Conservation (phyloP, 1,140 invertebrate species). For the Uloborus diversus region DNA sequence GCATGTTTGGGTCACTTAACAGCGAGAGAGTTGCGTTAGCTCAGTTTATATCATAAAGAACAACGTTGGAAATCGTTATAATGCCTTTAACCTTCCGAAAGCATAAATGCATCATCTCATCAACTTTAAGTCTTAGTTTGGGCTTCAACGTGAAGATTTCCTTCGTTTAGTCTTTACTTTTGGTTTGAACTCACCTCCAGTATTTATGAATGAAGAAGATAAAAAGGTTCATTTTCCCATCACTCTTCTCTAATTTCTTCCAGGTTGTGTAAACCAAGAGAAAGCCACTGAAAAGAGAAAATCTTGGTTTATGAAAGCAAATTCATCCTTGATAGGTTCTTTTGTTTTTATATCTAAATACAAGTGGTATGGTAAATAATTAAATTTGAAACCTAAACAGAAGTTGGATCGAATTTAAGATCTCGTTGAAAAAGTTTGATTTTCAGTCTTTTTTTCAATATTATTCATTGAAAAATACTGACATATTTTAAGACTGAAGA, state of each 20-base stretch:
- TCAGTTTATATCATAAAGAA: no score
- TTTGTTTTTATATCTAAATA: neutral
- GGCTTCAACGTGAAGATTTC: no score
- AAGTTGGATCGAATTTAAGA: neutral
- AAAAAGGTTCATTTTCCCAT: slow-evolving; percentile 45
- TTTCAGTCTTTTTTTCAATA: neutral
- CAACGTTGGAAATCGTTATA: no score
- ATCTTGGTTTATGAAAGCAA: neutral
- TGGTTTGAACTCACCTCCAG: slow-evolving; percentile 58
- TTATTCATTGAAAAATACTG: neutral
- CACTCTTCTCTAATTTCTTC: slow-evolving; percentile 49
- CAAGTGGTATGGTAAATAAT: neutral
- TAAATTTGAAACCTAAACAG: neutral
- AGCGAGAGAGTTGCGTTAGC: no score
- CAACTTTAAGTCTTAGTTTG: no score
- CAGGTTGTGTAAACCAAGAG: slow-evolving; percentile 51
- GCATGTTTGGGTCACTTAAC: no score
- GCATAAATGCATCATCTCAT: no score
- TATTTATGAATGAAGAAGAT: slow-evolving; percentile 53
- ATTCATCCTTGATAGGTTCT: no score
- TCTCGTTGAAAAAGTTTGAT: neutral
- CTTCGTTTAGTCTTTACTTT: no score
- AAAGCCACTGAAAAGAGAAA: slow-evolving; percentile 52
- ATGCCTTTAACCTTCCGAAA: no score
- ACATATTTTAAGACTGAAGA: no score